phyloP scores from a whole-genome alignment of 2,797 vertebrate genomes.

The Tympanoctomys barrerae region DNA sequence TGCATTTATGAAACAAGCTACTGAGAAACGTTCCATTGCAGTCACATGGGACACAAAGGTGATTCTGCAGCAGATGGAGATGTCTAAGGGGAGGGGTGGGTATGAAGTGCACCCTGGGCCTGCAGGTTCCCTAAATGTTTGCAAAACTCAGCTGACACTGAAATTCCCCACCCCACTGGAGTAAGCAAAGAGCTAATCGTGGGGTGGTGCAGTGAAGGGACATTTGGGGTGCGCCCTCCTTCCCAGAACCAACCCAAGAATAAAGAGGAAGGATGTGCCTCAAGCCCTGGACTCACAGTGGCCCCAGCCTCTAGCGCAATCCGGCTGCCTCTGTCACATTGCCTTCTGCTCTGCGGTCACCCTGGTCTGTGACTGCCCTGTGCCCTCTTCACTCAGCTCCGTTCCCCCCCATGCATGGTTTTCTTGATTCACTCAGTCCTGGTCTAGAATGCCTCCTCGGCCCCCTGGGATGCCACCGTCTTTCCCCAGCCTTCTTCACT shows the following conservation, averaged over 20 bases:
- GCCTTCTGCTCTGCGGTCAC: background rate
- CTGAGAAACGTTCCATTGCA: conserved; percentile 13
- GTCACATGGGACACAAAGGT: background rate
- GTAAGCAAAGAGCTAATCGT: conserved; percentile 43
- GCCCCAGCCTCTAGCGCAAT: background rate
- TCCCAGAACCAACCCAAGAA: background rate
- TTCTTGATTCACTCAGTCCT: background rate
- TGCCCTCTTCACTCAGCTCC: background rate
- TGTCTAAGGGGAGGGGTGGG: background rate
- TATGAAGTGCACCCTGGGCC: background rate
- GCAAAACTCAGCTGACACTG: conserved; percentile 53
- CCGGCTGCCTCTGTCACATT: background rate
- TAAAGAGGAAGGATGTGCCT: background rate
- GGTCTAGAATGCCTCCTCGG: background rate
- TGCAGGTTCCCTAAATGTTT: conserved; percentile 13
- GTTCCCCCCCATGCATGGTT: background rate
- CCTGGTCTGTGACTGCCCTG: background rate
- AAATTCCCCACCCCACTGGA: conserved; percentile 59
- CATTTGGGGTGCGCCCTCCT: background rate
- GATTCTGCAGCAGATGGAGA: background rate
- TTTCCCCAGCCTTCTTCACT: background rate
- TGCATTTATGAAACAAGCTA: conserved; percentile 51
- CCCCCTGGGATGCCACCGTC: background rate
- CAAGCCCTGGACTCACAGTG: background rate
- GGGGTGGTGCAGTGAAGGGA: conserved; percentile 11